Evolutionary conservation across 2,113 vertebrate genomes (phyloP), one percentile per base, ranked within the genome.

Genomic region (Microcebus murinus): DNA sequence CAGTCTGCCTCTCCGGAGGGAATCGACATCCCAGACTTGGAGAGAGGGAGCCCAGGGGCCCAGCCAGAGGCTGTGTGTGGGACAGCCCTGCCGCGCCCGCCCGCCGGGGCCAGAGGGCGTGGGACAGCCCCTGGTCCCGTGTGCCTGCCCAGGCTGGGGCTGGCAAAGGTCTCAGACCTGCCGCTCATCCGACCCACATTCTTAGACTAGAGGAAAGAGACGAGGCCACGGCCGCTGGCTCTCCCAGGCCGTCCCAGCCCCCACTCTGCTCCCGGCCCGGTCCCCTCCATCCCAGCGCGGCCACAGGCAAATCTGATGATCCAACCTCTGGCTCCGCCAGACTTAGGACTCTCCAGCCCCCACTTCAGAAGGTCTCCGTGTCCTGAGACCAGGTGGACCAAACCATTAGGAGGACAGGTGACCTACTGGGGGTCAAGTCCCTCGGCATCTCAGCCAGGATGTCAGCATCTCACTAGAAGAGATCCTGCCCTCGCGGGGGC

Each of bases 191-290:
- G 39, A 70, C 34, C 10, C 59, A 17, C 18, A 3, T 67, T 73
- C 36, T 61, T 55, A 71, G 81, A 77, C 45, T 25, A n/a, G 18
- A 48, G n/a, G n/a, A 48, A 68, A 50, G 57, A 65, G 25, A 76
- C 6, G 1, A 13, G 79, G 5, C 57, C 15, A 3, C 18, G 17
- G 36, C 9, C 0, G 0, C 25, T 9, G 0, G 34, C 29, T 36
- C 71, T 82, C 67, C 63, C 36, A 39, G 65, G 34, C 36, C 57
- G 63, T 76, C 67, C 63, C 31, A 29, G 65, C 14, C 15, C n/a
- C n/a, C 13, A 57, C 9, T 27, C 31, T 34, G 5, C 18, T 55
- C 39, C 73, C 42, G 13, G 57, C 39, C 71, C 61, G 36, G 55
- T 31, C 36, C 10, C 31, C 21, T 29, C 65, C 6, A 3, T 21